Base-by-base conservation (phyloP, 1,140 invertebrate species). In the Trichoplusia ni region DNA sequence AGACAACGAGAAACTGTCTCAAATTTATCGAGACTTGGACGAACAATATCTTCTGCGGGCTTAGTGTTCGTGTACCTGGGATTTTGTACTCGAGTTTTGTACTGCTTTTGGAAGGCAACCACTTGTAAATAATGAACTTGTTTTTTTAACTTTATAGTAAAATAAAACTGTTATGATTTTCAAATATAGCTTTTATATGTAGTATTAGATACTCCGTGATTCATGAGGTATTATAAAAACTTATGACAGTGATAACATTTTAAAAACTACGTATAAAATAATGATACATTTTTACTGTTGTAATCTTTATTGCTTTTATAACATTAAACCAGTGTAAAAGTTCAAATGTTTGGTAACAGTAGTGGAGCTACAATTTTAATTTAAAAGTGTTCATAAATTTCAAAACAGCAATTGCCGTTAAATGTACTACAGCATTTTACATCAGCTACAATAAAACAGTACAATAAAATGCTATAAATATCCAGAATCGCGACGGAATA, bases 1-100 rank as follows among this genome's bases (percentile, higher is more conserved):
- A 77, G 74, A 81, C 74, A 77, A 75, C 69, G 71, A 49, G 60
- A 64, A 74, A 79, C 69, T 77, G 68, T 58, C 69, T 70, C 56
- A 72, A 71, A 72, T 67, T 66, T 73, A 46, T 46, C 21, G 62
- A 46, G 56, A 60, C 40, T 21, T 14, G 4, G 53, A 58, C 35
- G 19, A 31, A 58, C 42, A 23, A 60, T 35, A 47, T 4, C 29
- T 60, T 60, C n/a, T 31, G 29, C 16, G 31, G 27, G 29, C 38
- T 31, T 42, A 16, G 25, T 38, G 38, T 14, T 11, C 35, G 8
- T 38, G 4, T 7, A n/a, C n/a, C n/a, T n/a, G n/a, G n/a, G n/a
- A n/a, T n/a, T n/a, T n/a, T n/a, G n/a, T n/a, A n/a, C n/a, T n/a
- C n/a, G n/a, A n/a, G n/a, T n/a, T n/a, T n/a, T n/a, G n/a, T n/a